A percentile compares a stretch with the other conserved stretches of the same genome.
Conservation (phyloP, 2,113 vertebrate genomes). For the Alosa alosa region DNA sequence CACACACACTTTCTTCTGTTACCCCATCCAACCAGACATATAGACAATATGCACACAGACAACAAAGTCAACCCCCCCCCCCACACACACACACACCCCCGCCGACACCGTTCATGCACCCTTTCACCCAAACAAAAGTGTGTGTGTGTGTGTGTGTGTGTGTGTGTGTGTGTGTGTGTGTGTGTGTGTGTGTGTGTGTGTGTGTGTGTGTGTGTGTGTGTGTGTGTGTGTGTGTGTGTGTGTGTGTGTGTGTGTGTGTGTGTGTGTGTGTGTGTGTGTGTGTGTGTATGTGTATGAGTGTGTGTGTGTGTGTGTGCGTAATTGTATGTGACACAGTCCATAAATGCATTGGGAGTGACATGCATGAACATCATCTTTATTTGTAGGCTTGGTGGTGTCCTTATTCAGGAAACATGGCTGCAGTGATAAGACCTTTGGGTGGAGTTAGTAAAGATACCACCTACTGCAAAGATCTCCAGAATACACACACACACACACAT, state of each 20-base stretch:
- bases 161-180: neutral
- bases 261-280: neutral
- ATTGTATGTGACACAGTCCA: neutral
- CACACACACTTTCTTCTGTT: constrained; percentile 7
- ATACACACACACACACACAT: constrained; percentile 5
- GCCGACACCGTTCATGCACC: constrained; percentile 9
- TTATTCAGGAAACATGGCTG: neutral
- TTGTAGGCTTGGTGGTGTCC: neutral
- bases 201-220: neutral
- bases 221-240: neutral
- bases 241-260: constrained; percentile 6
- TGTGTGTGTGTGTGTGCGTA: neutral
- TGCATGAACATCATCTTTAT: neutral
- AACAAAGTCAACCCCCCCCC: no score
- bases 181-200: neutral
- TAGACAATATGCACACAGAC: neutral
- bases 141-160: neutral
- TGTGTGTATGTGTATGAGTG: neutral
- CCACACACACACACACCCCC: constrained; percentile 26
- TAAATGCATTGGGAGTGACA: neutral
- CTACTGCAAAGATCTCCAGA: neutral
- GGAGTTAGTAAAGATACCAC: neutral
- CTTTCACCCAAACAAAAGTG: neutral
- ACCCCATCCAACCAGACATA: neutral
- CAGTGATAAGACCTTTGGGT: constrained; percentile 3